phyloP scores from a whole-genome alignment of 2,888 invertebrate genomes.

The Eledone cirrhosa region DNA sequence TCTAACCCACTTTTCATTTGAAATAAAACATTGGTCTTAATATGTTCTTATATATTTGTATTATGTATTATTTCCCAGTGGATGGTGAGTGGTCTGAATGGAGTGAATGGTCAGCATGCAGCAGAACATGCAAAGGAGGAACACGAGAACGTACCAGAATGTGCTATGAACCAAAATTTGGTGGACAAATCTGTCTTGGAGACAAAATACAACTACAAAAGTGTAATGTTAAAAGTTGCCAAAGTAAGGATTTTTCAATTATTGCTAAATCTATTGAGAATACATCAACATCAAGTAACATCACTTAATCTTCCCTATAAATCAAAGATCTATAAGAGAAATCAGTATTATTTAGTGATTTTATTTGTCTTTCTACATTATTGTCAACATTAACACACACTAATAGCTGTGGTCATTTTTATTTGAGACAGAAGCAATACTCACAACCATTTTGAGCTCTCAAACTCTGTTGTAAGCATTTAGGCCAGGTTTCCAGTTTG shows the following conservation, averaged over 20 bases:
- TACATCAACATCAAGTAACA: too few relatives aligned
- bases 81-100: constrained; percentile 70
- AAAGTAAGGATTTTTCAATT: constrained; percentile 48
- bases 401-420: too few relatives aligned
- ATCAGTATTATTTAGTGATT: too few relatives aligned
- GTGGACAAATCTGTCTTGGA: constrained; percentile 67
- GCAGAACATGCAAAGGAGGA: constrained; percentile 70
- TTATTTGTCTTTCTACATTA: too few relatives aligned
- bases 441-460: too few relatives aligned
- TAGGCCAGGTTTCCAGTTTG: too few relatives aligned
- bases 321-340: too few relatives aligned
- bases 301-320: too few relatives aligned
- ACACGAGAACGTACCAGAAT: constrained; percentile 69
- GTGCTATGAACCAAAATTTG: constrained; percentile 67
- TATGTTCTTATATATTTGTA: neutral
- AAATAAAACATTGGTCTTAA: neutral
- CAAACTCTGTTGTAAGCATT: too few relatives aligned
- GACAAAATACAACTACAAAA: constrained; percentile 61
- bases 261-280: too few relatives aligned
- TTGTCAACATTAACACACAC: too few relatives aligned
- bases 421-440: too few relatives aligned
- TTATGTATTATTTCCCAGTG: constrained; percentile 45
- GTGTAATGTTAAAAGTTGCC: constrained; percentile 56
- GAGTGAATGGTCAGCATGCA: constrained; percentile 72
- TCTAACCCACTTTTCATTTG: neutral